Evolutionary conservation across 2,113 vertebrate genomes (phyloP).

Genomic region (Ursus arctos): DNA sequence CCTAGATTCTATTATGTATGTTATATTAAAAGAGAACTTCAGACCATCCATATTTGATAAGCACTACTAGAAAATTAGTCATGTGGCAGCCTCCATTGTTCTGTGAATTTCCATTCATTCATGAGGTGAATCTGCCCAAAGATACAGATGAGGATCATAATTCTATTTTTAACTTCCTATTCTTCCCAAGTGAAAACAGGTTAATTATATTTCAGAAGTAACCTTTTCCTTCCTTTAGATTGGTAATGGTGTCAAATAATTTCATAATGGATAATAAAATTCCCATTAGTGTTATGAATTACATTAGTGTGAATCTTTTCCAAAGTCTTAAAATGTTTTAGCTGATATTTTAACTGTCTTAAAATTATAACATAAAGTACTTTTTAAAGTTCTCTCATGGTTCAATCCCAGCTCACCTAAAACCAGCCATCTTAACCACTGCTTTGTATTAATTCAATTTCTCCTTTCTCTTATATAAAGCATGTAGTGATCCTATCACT

Average conservation of each 20-base stretch:
- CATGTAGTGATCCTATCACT: neutral
- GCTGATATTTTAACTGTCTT: constrained; percentile 77
- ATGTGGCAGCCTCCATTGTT: constrained; percentile 45
- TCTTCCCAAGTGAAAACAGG: constrained; percentile 81
- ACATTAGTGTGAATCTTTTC: constrained; percentile 75
- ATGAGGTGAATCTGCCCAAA: constrained; percentile 65
- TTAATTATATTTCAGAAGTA: constrained; percentile 82
- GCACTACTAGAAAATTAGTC: constrained; percentile 49
- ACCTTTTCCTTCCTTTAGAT: constrained; percentile 81
- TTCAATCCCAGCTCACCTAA: constrained; percentile 47
- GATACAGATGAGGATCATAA: constrained; percentile 66
- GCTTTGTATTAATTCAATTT: neutral
- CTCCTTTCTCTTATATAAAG: neutral
- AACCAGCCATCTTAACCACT: constrained; percentile 3
- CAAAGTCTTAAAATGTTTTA: constrained; percentile 79
- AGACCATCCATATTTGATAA: constrained; percentile 15
- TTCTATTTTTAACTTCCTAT: constrained; percentile 79
- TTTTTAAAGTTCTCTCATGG: constrained; percentile 45
- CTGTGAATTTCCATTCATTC: constrained; percentile 70
- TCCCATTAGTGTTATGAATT: constrained; percentile 81
- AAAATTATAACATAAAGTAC: constrained; percentile 70
- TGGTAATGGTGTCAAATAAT: constrained; percentile 80
- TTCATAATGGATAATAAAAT: constrained; percentile 82
- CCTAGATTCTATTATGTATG: neutral
- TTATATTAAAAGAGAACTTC: constrained; percentile 35